These are phyloP conservation scores for Chrosomus eos DNA, from an alignment of 2,797 vertebrate genomes.

Conservation along the genomic window DNA sequence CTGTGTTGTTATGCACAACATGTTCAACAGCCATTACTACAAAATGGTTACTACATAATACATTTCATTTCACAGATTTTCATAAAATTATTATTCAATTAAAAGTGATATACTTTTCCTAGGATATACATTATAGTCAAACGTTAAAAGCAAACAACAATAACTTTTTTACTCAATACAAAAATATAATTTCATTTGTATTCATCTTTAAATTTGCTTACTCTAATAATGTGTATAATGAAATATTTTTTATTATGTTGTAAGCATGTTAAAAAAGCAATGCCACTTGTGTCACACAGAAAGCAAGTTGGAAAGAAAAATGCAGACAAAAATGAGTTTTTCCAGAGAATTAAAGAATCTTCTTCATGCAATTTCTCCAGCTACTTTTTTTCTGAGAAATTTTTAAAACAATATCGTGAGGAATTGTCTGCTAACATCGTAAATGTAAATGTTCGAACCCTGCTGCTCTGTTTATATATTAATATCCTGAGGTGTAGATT, in stretches of 20 bases:
- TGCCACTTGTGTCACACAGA: no score
- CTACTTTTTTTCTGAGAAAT: neutral
- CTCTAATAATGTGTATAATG: no score
- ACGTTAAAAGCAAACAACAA: no score
- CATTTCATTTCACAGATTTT: neutral
- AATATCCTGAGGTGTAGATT: conserved; percentile 14
- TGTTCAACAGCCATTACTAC: neutral
- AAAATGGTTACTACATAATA: neutral
- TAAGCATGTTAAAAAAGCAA: neutral
- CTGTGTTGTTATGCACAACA: neutral
- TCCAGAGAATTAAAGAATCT: no score
- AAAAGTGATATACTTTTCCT: neutral
- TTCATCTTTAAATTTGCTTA: neutral
- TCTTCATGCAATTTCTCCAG: neutral
- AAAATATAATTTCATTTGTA: no score
- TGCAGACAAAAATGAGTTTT: neutral
- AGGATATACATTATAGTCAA: neutral
- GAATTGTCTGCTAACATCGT: neutral
- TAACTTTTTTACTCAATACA: no score
- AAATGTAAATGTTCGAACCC: conserved; percentile 5
- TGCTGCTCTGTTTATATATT: neutral
- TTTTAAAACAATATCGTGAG: neutral
- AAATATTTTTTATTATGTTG: neutral
- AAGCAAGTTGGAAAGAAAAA: neutral
- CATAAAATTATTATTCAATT: neutral